These are phyloP conservation scores for Apteryx owenii DNA, from an alignment of 2,113 vertebrate species.

Conservation along the genomic window DNA sequence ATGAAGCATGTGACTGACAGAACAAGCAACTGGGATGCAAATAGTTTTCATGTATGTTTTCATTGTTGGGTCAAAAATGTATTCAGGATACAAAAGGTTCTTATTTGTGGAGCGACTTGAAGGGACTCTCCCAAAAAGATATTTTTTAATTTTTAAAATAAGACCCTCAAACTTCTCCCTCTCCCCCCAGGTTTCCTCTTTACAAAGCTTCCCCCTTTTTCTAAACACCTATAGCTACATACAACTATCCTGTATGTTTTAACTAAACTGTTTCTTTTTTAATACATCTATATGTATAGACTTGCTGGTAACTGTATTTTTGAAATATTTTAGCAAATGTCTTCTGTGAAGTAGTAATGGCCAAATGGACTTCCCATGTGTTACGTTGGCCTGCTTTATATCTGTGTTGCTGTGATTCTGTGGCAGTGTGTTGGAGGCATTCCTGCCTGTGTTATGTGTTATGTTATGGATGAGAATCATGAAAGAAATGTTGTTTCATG, in stretches of 20 bases:
- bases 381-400: background rate
- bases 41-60: background rate
- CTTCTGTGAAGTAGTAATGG: background rate
- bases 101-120: background rate
- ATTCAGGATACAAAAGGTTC: background rate
- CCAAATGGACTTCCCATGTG: background rate
- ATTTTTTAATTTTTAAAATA: background rate
- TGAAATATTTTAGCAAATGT: background rate
- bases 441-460: background rate
- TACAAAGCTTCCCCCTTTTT: background rate
- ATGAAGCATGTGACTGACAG: background rate
- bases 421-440: background rate
- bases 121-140: background rate
- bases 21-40: conserved; percentile 13
- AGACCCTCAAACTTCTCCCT: background rate
- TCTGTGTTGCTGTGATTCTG: background rate
- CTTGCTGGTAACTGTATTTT: background rate
- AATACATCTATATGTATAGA: background rate
- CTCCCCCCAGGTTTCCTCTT: background rate
- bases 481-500: background rate
- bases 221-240: background rate
- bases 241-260: background rate
- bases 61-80: conserved; percentile 1
- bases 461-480: background rate
- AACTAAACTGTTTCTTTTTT: background rate